Conservation (phyloP, 2,888 invertebrate species). For the Phymatocera aterrima region DNA sequence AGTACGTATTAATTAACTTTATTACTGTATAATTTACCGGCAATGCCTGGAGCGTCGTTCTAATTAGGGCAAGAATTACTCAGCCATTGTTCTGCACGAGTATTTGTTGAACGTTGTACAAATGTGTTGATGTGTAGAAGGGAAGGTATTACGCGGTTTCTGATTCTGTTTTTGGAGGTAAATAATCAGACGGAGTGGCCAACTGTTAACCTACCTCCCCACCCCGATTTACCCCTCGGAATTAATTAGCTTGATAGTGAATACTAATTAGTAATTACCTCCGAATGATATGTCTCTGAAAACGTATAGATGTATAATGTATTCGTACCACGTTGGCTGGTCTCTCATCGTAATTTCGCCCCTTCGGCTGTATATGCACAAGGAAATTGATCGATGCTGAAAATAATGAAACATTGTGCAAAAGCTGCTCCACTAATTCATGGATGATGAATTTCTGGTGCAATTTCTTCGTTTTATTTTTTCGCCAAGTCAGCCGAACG, state of each 20-base stretch:
- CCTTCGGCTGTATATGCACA: no score
- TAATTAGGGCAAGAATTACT: conserved; percentile 17
- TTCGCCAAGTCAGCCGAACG: no score
- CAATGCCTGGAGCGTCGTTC: background rate
- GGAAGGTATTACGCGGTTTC: background rate
- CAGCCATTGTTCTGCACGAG: background rate
- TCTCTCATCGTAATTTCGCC: background rate
- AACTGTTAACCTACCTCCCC: background rate
- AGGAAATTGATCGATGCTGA: no score
- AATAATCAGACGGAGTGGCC: conserved; percentile 22
- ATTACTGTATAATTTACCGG: conserved; percentile 33
- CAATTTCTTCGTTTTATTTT: no score
- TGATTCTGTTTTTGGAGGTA: background rate
- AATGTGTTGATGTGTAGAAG: no score
- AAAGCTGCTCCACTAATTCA: no score
- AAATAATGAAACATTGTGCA: no score
- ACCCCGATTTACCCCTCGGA: background rate
- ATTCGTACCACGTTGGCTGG: background rate
- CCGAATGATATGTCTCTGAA: background rate
- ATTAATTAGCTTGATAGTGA: conserved; percentile 4
- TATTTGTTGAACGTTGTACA: background rate
- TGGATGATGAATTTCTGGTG: no score
- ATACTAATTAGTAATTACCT: conserved; percentile 11
- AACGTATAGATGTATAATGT: background rate
- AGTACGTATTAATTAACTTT: conserved; percentile 40